Base-by-base conservation (phyloP, 2,113 vertebrate species). In the Euleptes europaea region DNA sequence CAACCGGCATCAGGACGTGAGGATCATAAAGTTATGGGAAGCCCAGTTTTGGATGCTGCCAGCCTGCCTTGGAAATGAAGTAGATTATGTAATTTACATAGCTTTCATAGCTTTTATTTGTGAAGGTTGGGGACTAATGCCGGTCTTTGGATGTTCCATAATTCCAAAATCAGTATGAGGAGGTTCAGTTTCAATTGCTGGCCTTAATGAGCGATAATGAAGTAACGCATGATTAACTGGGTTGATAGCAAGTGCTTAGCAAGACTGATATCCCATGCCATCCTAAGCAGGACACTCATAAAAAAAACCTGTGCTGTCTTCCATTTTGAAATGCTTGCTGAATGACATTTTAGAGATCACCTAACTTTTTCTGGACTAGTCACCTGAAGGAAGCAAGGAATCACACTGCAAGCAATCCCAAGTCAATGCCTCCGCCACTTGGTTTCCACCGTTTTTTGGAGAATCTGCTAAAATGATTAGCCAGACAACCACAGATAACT, bases 221-320 rank as follows among this genome's bases (percentile, higher is more conserved):
- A 9, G 1, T 82, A 44, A 82, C 60, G 66, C 38, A 80, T 90
- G 90, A 82, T 78, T 89, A 90, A 26, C 35, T 86, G 78, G 4
- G 10, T 70, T 89, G 89, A 88, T 86, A 82, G 82, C 82, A 86
- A 89, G 54, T 42, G 65, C 60, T 84, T 87, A 47, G 63, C 26
- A 91, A 86, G 81, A 85, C 78, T 21, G 54, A 89, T 86, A 82
- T 71, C 66, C 71, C 10, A 79, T 88, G 54, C 7, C 87, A 88
- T 78, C 78, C 1, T 4, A 90, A 85, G 17, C 14, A 65, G 19
- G 87, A 80, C 5, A 76, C 23, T 79, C 47, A 82, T 65, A 86
- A 93, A 94, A 88, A 93, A 94, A 17, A 80, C 0, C 2, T 40
- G 86, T 84, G 21, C n/a, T 3, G 21, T 73, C 33, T 4, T 82